Percentiles rank a stretch among this genome's conserved stretches.
These are phyloP conservation scores for Meteorus cinctellus DNA, from an alignment of 2,888 invertebrate genomes.

Conservation along the genomic window DNA sequence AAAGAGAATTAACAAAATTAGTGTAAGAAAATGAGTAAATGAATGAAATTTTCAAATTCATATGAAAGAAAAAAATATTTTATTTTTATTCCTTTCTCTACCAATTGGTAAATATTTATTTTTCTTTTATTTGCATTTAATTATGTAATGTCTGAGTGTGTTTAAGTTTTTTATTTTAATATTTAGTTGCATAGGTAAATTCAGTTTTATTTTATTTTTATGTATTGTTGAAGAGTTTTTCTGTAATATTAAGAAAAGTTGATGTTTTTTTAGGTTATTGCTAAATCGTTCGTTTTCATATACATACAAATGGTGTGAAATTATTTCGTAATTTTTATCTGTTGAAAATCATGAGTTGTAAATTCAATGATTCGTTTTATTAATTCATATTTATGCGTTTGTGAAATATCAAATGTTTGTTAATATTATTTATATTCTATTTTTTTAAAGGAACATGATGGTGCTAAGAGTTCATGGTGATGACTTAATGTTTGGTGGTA, in stretches of 20 bases:
- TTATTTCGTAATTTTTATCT: not conserved
- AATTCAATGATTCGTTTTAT: not conserved
- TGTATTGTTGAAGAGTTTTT: no score
- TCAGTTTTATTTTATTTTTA: not conserved
- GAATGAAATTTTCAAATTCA: no score
- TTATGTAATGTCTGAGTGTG: not conserved
- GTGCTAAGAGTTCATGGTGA: slow-evolving; percentile 84
- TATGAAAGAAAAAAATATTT: no score
- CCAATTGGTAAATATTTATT: no score
- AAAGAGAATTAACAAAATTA: no score
- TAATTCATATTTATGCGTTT: not conserved
- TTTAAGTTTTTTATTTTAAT: not conserved
- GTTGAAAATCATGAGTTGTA: not conserved
- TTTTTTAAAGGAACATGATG: slow-evolving; percentile 81
- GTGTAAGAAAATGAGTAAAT: no score
- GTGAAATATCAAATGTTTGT: slow-evolving; percentile 22
- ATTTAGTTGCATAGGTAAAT: no score
- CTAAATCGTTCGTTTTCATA: not conserved
- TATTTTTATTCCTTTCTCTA: no score
- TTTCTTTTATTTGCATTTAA: not conserved
- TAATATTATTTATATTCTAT: slow-evolving; percentile 36
- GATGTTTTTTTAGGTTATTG: not conserved
- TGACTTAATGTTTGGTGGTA: slow-evolving; percentile 77
- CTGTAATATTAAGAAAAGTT: no score
- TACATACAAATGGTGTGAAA: not conserved